Evolutionary conservation across 2,113 vertebrate species (phyloP).

Genomic region (Telmatochromis sp.): DNA sequence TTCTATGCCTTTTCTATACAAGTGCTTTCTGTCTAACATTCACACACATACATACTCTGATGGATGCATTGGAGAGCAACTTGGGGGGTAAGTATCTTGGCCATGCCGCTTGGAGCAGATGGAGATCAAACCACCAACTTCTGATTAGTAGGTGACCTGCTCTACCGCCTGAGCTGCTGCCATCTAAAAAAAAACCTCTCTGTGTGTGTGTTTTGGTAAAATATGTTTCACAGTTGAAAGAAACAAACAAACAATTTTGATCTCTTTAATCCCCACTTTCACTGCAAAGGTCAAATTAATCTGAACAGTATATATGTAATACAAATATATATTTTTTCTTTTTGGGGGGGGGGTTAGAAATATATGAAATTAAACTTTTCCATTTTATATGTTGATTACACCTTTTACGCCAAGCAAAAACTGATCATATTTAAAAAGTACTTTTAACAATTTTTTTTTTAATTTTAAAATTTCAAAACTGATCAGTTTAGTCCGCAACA

Average conservation of each 20-base stretch:
- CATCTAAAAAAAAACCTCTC: not conserved
- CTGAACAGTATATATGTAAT: not conserved
- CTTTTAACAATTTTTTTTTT: not conserved
- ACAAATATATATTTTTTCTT: not conserved
- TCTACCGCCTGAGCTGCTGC: not conserved
- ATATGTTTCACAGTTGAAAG: not conserved
- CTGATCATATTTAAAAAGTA: not conserved
- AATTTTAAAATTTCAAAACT: not conserved
- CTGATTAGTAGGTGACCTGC: not conserved
- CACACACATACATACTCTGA: not conserved
- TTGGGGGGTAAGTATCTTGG: not conserved
- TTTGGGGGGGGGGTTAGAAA: not conserved
- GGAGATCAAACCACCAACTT: not conserved
- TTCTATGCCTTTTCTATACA: not conserved
- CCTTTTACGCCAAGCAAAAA: not conserved
- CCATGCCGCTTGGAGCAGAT: not conserved
- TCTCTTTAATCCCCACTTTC: not conserved
- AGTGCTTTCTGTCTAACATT: not conserved
- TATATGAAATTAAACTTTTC: not conserved
- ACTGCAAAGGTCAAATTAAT: not conserved
- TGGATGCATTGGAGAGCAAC: not conserved
- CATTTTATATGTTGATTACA: not conserved
- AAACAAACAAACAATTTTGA: not conserved
- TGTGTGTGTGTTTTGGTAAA: not conserved
- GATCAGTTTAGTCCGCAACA: not conserved